Conservation (phyloP, 2,113 vertebrate species). For the Neogobius melanostomus region DNA sequence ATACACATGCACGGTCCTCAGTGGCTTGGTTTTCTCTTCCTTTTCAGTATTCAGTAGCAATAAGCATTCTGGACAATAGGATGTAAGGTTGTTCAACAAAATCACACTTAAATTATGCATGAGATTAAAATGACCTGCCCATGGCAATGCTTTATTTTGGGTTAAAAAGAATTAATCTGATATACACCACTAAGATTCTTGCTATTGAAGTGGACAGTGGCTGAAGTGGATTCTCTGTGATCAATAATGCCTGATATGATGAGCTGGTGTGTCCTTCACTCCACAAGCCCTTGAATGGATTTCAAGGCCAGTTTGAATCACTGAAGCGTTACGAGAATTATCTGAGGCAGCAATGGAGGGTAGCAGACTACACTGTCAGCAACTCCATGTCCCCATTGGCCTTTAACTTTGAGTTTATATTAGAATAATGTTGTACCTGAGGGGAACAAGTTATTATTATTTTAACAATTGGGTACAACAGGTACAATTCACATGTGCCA, state of each 20-base stretch:
- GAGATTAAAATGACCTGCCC: not conserved
- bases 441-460: not conserved
- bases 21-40: not conserved
- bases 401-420: conserved; percentile 15
- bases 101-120: not conserved
- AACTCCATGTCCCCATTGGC: conserved; percentile 21
- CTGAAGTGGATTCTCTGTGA: conserved; percentile 17
- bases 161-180: not conserved
- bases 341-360: conserved; percentile 27
- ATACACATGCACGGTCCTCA: too few relatives aligned
- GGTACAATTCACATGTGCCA: not conserved
- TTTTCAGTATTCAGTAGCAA: not conserved
- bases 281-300: conserved; percentile 42
- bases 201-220: not conserved
- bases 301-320: conserved; percentile 41
- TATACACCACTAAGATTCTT: not conserved
- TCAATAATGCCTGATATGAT: conserved; percentile 22
- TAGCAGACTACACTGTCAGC: conserved; percentile 36
- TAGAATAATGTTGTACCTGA: not conserved
- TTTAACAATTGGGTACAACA: not conserved
- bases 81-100: not conserved
- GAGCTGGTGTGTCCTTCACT: conserved; percentile 16
- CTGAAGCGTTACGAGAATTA: conserved; percentile 35
- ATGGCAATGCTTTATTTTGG: not conserved
- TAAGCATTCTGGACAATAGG: not conserved